phyloP scores from a whole-genome alignment of 2,888 invertebrate species.

The Myopa testacea region DNA sequence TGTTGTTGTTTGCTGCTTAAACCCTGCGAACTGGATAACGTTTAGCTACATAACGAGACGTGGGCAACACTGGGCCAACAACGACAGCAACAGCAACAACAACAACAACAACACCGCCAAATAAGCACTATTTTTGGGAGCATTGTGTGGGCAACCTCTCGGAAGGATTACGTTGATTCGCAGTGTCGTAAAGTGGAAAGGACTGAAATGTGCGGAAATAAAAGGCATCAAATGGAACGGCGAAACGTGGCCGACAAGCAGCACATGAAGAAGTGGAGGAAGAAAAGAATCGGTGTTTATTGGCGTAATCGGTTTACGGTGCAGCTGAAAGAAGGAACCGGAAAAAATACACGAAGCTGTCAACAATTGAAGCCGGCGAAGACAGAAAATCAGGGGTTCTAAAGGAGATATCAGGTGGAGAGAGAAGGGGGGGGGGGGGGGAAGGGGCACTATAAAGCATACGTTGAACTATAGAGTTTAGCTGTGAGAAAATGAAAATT shows the following conservation, averaged over 20 bases:
- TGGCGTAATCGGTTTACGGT: slow-evolving; percentile 30
- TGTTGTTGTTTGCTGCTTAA: not conserved
- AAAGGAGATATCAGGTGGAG: too few relatives aligned
- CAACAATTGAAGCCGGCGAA: too few relatives aligned
- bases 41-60: not conserved
- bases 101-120: not conserved
- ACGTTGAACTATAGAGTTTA: not conserved
- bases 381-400: too few relatives aligned
- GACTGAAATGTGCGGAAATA: slow-evolving; percentile 8
- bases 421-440: not conserved
- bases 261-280: slow-evolving; percentile 1
- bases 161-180: slow-evolving; percentile 33
- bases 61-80: not conserved
- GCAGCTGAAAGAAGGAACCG: not conserved
- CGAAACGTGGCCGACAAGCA: not conserved
- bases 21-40: not conserved
- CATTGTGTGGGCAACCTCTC: not conserved
- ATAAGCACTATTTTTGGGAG: slow-evolving; percentile 16
- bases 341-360: not conserved
- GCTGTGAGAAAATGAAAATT: not conserved
- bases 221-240: not conserved
- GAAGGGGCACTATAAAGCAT: not conserved
- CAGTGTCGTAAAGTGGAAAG: slow-evolving; percentile 31
- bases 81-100: too few relatives aligned
- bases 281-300: slow-evolving; percentile 26